These are phyloP conservation scores for Lepidocolaptes lacrymiger DNA, from an alignment of 2,797 vertebrate genomes.

Conservation along the genomic window DNA sequence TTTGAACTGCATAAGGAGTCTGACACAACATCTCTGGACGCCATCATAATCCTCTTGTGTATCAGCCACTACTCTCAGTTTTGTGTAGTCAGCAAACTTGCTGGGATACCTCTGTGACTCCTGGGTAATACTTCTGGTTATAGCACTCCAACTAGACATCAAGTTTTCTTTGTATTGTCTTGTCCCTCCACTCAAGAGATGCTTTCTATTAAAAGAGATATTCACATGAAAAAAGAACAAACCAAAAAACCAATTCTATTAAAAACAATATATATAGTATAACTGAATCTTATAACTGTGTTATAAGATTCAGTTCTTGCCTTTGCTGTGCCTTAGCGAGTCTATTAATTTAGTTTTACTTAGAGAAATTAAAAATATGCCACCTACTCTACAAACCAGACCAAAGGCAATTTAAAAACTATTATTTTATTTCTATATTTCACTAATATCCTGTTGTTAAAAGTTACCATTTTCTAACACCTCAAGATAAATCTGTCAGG, in stretches of 20 bases:
- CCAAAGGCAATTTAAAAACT: background rate
- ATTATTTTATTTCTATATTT: background rate
- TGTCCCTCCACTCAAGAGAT: background rate
- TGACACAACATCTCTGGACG: no score
- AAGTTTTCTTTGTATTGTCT: background rate
- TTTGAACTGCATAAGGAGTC: background rate
- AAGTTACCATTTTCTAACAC: background rate
- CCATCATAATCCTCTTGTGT: background rate
- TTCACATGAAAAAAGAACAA: background rate
- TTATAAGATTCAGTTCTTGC: background rate
- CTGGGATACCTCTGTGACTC: background rate
- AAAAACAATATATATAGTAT: no score
- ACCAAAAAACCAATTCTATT: no score
- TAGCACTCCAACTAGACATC: background rate
- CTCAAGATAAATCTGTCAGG: background rate
- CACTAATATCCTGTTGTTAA: background rate
- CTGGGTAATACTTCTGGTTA: background rate
- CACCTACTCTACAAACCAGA: background rate
- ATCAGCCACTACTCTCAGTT: background rate
- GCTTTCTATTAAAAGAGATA: background rate
- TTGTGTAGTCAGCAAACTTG: background rate
- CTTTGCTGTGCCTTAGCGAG: background rate
- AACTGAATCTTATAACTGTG: no score
- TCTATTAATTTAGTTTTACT: background rate
- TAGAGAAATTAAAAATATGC: background rate